Conservation (phyloP, 2,797 vertebrate genomes). For the Ataeniobius toweri region DNA sequence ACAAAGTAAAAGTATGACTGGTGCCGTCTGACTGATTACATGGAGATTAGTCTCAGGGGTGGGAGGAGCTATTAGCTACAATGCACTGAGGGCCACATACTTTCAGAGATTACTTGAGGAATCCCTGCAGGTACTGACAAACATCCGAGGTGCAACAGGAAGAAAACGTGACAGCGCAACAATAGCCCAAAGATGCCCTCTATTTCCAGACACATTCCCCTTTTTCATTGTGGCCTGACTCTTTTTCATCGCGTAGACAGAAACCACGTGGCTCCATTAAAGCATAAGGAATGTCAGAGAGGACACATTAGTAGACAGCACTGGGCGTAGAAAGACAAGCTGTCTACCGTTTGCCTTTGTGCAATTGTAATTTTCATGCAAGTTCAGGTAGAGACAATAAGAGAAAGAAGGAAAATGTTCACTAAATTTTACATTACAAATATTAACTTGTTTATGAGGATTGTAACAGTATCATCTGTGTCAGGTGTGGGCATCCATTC, state of each 20-base stretch:
- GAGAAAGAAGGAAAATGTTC: neutral
- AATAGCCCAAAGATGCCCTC: conserved; percentile 58
- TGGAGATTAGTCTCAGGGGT: conserved; percentile 59
- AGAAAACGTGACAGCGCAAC: conserved; percentile 63
- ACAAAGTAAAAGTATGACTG: conserved; percentile 38
- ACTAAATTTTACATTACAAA: neutral
- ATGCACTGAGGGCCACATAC: conserved; percentile 60
- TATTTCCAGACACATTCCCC: conserved; percentile 45
- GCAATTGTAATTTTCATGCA: neutral
- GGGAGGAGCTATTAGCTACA: conserved; percentile 61
- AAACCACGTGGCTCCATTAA: conserved; percentile 59
- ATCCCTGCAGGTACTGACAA: conserved; percentile 73
- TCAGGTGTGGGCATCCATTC: neutral
- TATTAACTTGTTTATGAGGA: neutral
- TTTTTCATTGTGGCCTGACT: conserved; percentile 50
- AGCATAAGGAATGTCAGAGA: conserved; percentile 55
- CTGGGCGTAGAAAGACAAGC: conserved; percentile 15
- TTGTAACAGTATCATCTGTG: neutral
- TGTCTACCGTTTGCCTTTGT: neutral
- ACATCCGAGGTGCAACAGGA: conserved; percentile 61
- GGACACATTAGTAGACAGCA: conserved; percentile 28
- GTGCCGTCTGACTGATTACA: conserved; percentile 64
- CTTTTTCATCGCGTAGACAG: conserved; percentile 60
- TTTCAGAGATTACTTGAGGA: conserved; percentile 75
- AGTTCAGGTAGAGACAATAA: neutral